These are phyloP conservation scores for Drosophila setifemur DNA, from an alignment of 1,140 invertebrate species.

Conservation along the genomic window DNA sequence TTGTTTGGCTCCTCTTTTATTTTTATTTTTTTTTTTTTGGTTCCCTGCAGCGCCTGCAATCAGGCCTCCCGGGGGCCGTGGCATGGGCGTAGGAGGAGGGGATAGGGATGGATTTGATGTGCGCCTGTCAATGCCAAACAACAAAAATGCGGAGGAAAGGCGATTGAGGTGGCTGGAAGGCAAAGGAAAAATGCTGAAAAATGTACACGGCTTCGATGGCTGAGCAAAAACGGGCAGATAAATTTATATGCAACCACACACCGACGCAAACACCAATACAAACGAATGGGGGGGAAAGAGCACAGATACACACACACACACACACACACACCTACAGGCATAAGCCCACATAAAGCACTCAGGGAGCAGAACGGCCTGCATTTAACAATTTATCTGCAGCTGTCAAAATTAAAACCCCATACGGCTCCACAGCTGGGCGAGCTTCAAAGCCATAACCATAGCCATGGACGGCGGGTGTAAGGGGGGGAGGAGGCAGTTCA, in stretches of 20 bases:
- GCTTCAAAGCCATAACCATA: conserved; percentile 42
- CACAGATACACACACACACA: conserved; percentile 4
- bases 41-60: conserved; percentile 48
- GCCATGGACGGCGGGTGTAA: neutral
- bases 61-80: conserved; percentile 13
- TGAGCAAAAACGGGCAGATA: conserved; percentile 61
- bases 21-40: conserved; percentile 2
- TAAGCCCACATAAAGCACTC: conserved; percentile 78
- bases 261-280: neutral
- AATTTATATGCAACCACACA: conserved; percentile 72
- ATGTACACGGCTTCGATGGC: conserved; percentile 62
- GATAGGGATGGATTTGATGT: conserved; percentile 64
- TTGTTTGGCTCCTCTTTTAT: neutral
- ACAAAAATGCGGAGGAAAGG: conserved; percentile 54
- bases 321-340: conserved; percentile 54
- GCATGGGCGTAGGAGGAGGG: conserved; percentile 3
- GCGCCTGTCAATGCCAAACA: conserved; percentile 73
- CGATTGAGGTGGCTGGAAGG: conserved; percentile 27
- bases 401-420: conserved; percentile 82
- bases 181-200: conserved; percentile 65
- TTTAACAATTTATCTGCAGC: conserved; percentile 82
- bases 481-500: neutral
- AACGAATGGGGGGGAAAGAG: neutral
- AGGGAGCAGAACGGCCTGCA: conserved; percentile 73
- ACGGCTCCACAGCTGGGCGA: conserved; percentile 55